Percentiles rank a stretch among this genome's conserved stretches.
Evolutionary conservation across 1,140 invertebrate genomes (phyloP).

Genomic region (Euschistus heros): DNA sequence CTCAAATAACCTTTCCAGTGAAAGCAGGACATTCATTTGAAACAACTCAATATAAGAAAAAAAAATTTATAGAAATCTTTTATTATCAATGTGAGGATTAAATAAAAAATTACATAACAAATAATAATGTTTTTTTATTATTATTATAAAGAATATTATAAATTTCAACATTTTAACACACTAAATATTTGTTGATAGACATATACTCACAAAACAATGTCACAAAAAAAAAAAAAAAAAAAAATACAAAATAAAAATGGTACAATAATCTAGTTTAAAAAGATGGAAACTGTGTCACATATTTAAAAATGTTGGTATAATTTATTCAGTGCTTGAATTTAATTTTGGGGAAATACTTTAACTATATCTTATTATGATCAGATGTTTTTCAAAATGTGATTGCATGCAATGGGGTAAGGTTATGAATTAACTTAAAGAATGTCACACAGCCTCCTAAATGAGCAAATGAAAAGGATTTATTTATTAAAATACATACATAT

Average conservation of each 20-base stretch:
- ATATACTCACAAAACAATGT: slow-evolving; percentile 5
- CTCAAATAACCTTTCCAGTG: no score
- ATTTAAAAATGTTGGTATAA: no score
- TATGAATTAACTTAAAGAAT: neutral
- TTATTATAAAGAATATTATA: slow-evolving; percentile 20
- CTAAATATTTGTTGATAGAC: slow-evolving; percentile 4
- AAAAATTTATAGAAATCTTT: no score
- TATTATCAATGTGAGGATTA: no score
- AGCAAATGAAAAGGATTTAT: slow-evolving; percentile 7
- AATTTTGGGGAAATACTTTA: no score
- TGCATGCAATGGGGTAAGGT: no score
- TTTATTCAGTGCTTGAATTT: no score
- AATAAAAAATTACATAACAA: slow-evolving; percentile 11
- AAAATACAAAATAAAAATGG: slow-evolving; percentile 1
- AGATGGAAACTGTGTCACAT: slow-evolving; percentile 6
- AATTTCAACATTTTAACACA: slow-evolving; percentile 21
- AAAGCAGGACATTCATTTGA: no score
- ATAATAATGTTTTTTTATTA: slow-evolving; percentile 19
- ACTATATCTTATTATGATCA: no score
- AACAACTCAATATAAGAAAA: no score
- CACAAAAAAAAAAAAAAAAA: slow-evolving; percentile 10
- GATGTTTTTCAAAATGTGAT: no score
- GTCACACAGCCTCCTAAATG: slow-evolving; percentile 20
- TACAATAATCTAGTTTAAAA: slow-evolving; percentile 12
- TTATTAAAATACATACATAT: neutral